Evolutionary conservation across 1,140 invertebrate species (phyloP).

Genomic region (Drosophila nebulosa): DNA sequence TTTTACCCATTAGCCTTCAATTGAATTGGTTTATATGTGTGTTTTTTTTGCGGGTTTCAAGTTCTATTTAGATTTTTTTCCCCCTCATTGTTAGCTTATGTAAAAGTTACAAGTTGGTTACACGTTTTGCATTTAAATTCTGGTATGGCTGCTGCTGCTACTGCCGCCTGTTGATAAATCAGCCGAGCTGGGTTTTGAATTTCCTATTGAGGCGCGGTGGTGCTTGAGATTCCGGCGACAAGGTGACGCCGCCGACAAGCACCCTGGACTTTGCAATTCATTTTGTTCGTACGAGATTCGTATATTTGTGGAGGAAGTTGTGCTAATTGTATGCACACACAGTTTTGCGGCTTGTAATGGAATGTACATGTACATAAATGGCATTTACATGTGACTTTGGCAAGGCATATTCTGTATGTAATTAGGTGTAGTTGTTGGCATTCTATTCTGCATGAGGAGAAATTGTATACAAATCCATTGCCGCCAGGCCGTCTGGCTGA

Average conservation of each 20-base stretch:
- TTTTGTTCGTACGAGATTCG: slow-evolving; percentile 13
- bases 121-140: slow-evolving; percentile 68
- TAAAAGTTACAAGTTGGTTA: slow-evolving; percentile 61
- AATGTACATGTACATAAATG: slow-evolving; percentile 42
- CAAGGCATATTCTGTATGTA: not conserved
- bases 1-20: not conserved
- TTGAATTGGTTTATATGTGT: slow-evolving; percentile 20
- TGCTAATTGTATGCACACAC: slow-evolving; percentile 46
- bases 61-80: slow-evolving; percentile 44
- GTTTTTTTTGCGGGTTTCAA: slow-evolving; percentile 43
- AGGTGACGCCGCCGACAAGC: slow-evolving; percentile 48
- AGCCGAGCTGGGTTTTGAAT: slow-evolving; percentile 62
- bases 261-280: slow-evolving; percentile 38
- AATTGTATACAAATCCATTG: not conserved
- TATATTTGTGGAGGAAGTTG: slow-evolving; percentile 41
- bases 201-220: slow-evolving; percentile 39
- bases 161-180: slow-evolving; percentile 46
- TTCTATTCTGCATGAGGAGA: not conserved
- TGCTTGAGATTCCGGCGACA: slow-evolving; percentile 40
- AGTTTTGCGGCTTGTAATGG: slow-evolving; percentile 35
- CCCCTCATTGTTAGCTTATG: slow-evolving; percentile 38
- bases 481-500: not conserved
- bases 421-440: not conserved
- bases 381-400: slow-evolving; percentile 45
- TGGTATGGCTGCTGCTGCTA: slow-evolving; percentile 6